Conservation (phyloP, 2,113 vertebrate species). For the Penelope pileata region DNA sequence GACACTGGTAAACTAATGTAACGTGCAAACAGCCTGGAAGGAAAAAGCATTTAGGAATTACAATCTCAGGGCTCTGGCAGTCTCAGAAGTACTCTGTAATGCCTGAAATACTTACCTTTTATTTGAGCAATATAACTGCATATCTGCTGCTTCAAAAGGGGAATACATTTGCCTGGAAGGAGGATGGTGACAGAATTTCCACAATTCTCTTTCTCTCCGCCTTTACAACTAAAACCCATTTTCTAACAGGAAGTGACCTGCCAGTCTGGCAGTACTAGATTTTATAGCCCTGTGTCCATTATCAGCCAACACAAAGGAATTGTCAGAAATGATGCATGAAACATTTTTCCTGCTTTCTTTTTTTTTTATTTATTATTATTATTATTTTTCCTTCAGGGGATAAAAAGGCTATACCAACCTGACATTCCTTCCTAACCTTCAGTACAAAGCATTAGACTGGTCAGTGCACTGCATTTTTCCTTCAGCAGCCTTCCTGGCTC, state of each 20-base stretch:
- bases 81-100: neutral
- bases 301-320: neutral
- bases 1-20: neutral
- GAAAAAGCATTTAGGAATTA: neutral
- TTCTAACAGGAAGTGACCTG: neutral
- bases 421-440: neutral
- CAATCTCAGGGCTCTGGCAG: neutral
- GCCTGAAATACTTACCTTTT: neutral
- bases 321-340: neutral
- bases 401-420: neutral
- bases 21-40: neutral
- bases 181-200: neutral
- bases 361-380: neutral
- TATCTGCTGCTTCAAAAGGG: neutral
- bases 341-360: neutral
- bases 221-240: neutral
- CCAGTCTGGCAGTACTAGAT: neutral
- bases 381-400: neutral
- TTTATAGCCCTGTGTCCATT: neutral
- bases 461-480: neutral
- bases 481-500: neutral
- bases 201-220: neutral
- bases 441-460: neutral
- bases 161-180: neutral
- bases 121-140: neutral